phyloP scores from a whole-genome alignment of 2,888 invertebrate genomes.

The Nudaria mundana region DNA sequence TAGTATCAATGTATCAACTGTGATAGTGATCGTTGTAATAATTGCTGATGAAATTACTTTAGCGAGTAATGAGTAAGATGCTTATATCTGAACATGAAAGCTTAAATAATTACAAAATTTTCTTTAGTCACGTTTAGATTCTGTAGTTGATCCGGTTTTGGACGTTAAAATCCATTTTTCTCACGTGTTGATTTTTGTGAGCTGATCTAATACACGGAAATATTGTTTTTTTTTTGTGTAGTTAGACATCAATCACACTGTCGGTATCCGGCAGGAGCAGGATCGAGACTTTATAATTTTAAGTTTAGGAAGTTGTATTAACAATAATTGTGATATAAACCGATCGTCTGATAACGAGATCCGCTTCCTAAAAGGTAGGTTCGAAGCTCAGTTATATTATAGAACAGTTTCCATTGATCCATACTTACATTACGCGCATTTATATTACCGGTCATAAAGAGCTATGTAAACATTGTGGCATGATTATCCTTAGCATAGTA shows the following conservation, averaged over 20 bases:
- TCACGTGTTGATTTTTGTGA: slow-evolving; percentile 39
- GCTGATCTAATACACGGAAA: slow-evolving; percentile 75
- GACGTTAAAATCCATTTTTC: slow-evolving; percentile 20
- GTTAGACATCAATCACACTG: slow-evolving; percentile 59
- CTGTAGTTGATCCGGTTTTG: slow-evolving; percentile 31
- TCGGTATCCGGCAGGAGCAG: slow-evolving; percentile 73
- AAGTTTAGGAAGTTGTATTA: slow-evolving; percentile 71
- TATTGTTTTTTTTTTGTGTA: slow-evolving; percentile 41
- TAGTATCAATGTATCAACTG: too few species aligned
- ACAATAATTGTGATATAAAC: slow-evolving; percentile 58
- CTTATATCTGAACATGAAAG: too few species aligned
- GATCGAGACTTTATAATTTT: slow-evolving; percentile 53
- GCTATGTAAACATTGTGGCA: slow-evolving; percentile 42
- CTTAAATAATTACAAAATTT: too few species aligned
- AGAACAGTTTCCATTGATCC: slow-evolving; percentile 46
- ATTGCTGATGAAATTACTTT: too few species aligned
- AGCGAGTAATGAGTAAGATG: too few species aligned
- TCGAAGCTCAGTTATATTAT: slow-evolving; percentile 26
- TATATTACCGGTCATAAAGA: slow-evolving; percentile 29
- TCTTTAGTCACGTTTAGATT: too few species aligned
- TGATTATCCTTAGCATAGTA: slow-evolving; percentile 50
- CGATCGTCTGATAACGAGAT: slow-evolving; percentile 56
- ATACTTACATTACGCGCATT: slow-evolving; percentile 23
- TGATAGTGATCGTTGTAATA: too few species aligned
- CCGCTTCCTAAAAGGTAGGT: slow-evolving; percentile 64